Evolutionary conservation across 2,888 invertebrate species (phyloP), one percentile per base, ranked within the genome.

Genomic region (Strigamia maritima): DNA sequence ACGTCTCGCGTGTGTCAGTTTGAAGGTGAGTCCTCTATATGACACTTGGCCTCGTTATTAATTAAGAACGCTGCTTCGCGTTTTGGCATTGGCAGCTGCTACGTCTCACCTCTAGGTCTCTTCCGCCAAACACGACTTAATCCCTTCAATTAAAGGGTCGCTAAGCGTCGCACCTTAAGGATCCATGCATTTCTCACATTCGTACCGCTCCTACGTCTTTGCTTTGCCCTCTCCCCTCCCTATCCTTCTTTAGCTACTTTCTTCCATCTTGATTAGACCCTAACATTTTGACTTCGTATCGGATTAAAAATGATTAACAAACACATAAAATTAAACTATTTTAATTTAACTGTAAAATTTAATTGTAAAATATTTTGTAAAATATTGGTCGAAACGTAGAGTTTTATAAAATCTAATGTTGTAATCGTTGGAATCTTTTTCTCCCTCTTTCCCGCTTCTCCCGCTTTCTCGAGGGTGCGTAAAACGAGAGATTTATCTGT

Each of bases 31-130:
- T 65, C 24, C 26, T 31, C 31, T 65, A 24, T 65, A 65, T 65
- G 65, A 65, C 65, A 65, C 65, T 65, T 65, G 65, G 65, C 65
- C 65, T 65, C 65, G 65, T 65, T 65, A 65, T 65, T 65, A 65
- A 65, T 65, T 65, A 65, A 65, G 65, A 65, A 65, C 26, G 65
- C 26, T 65, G 65, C 65, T 65, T 65, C 26, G 65, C 65, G 65
- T 65, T 65, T 65, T 65, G 65, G 65, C 65, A 65, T 65, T 65
- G 65, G 65, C 65, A 65, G 65, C 65, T 65, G 65, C 65, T 65
- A 26, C 26, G 26, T 65, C 65, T 65, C 65, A 65, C 65, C 65
- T 65, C 65, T 12, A 65, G 65, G 65, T 24, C 65, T 65, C 65
- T 4, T 65, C 65, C 65, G 65, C 65, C 65, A 65, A 65, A 65